Conservation (phyloP, 2,797 vertebrate genomes). For the Melanotaenia boesemani region DNA sequence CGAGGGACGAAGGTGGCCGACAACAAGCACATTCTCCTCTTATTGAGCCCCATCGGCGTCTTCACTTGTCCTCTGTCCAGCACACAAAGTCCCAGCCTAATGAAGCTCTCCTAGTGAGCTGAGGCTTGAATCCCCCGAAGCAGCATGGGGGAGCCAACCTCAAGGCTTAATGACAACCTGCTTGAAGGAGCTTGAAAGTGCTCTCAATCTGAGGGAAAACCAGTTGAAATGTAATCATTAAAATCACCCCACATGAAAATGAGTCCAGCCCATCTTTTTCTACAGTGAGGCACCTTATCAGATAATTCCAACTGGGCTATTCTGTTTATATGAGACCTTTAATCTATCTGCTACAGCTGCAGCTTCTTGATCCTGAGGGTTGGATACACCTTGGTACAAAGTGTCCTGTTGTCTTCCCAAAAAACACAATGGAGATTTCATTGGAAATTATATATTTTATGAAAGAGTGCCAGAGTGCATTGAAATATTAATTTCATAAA, state of each 20-base stretch:
- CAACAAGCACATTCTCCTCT: constrained; percentile 58
- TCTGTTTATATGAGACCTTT: constrained; percentile 64
- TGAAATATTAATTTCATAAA: constrained; percentile 87
- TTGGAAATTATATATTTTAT: constrained; percentile 82
- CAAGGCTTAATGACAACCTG: constrained; percentile 81
- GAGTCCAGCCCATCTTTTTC: constrained; percentile 71
- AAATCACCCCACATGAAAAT: constrained; percentile 78
- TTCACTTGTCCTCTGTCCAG: constrained; percentile 68
- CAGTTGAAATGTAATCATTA: constrained; percentile 82
- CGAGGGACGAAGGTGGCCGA: constrained; percentile 60
- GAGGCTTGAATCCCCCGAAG: constrained; percentile 68
- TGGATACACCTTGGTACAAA: constrained; percentile 71
- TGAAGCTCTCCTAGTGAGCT: constrained; percentile 77
- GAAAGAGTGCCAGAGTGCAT: constrained; percentile 76
- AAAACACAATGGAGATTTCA: constrained; percentile 77
- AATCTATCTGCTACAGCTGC: constrained; percentile 53
- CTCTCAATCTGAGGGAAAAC: constrained; percentile 70
- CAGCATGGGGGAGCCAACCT: constrained; percentile 69
- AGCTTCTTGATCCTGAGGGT: constrained; percentile 55
- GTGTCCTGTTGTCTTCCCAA: constrained; percentile 55
- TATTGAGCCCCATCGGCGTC: constrained; percentile 54
- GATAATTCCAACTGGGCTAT: constrained; percentile 63
- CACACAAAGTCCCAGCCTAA: constrained; percentile 73
- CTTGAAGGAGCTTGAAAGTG: constrained; percentile 83
- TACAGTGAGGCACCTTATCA: constrained; percentile 73